A percentile compares a stretch with the other conserved stretches of the same genome.
phyloP scores from a whole-genome alignment of 2,113 vertebrate genomes.

The Gallinago paraguaiae region DNA sequence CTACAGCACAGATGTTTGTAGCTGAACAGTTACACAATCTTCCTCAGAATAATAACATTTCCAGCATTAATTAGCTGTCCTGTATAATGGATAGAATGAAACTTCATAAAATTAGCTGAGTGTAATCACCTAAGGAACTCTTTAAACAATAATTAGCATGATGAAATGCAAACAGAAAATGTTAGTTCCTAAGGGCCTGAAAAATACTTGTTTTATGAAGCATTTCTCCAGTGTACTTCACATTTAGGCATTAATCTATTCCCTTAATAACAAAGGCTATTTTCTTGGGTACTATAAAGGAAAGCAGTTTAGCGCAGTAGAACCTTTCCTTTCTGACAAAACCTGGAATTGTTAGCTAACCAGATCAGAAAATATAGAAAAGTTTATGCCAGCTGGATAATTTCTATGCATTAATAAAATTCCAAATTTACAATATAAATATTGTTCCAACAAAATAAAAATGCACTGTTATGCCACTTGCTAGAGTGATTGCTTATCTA shows the following conservation, averaged over 20 bases:
- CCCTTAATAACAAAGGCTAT: conserved; percentile 59
- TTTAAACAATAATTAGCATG: conserved; percentile 65
- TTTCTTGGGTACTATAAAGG: conserved; percentile 12
- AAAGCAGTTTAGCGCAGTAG: conserved; percentile 37
- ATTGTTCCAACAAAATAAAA: background rate
- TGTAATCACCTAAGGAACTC: conserved; percentile 58
- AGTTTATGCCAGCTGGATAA: background rate
- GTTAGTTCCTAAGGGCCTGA: conserved; percentile 38
- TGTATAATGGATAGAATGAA: conserved; percentile 58
- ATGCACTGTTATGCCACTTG: background rate
- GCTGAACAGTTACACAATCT: conserved; percentile 13
- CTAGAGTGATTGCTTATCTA: background rate
- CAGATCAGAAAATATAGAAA: background rate
- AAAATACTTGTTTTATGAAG: conserved; percentile 49
- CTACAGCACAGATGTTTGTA: conserved; percentile 29
- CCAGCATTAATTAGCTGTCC: conserved; percentile 70
- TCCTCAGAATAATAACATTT: conserved; percentile 50
- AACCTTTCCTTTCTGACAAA: background rate
- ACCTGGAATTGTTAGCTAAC: background rate
- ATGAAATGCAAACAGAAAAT: conserved; percentile 64
- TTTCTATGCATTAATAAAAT: background rate
- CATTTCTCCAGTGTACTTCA: conserved; percentile 29
- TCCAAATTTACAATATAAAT: background rate
- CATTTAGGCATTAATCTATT: conserved; percentile 34
- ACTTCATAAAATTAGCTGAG: conserved; percentile 55